Conservation (phyloP, 2,113 vertebrate genomes). For the Acrocephalus kingi region DNA sequence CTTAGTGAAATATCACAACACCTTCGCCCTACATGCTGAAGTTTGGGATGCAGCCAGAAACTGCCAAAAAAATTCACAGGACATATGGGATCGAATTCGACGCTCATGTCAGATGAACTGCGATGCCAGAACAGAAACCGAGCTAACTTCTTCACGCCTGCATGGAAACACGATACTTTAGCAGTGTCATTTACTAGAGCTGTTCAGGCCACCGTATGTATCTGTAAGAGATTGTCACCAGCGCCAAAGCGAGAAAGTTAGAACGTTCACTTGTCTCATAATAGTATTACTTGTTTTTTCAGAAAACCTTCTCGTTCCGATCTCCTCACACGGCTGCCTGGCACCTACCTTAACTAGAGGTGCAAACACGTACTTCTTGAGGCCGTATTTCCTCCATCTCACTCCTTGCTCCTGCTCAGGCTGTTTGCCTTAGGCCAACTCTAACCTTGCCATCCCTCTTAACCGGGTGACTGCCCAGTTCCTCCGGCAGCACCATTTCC, state of each 20-base stretch:
- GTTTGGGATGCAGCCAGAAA: slow-evolving; percentile 53
- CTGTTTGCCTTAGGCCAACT: neutral
- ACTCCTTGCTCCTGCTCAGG: neutral
- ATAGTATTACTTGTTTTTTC: neutral
- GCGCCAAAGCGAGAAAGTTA: slow-evolving; percentile 7
- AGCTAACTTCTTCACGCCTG: slow-evolving; percentile 51
- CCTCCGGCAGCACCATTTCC: fast-evolving
- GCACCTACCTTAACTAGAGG: neutral
- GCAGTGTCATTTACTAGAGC: slow-evolving; percentile 50
- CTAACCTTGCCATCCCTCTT: neutral
- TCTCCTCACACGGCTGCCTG: neutral
- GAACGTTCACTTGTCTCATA: neutral
- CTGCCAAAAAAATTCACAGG: slow-evolving; percentile 66
- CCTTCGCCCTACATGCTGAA: slow-evolving; percentile 59
- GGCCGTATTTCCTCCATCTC: fast-evolving
- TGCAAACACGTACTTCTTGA: fast-evolving
- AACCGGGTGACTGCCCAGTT: neutral
- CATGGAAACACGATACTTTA: slow-evolving; percentile 18
- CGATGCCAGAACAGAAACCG: slow-evolving; percentile 52
- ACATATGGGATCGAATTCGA: slow-evolving; percentile 50
- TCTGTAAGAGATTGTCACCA: neutral
- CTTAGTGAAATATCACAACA: slow-evolving; percentile 40
- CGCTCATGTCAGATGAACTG: slow-evolving; percentile 50
- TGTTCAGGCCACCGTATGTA: slow-evolving; percentile 39
- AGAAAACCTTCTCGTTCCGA: neutral